A percentile compares a stretch with the other conserved stretches of the same genome.
These are phyloP conservation scores for Oryzias javanicus DNA, from an alignment of 2,113 vertebrate genomes.

Conservation along the genomic window DNA sequence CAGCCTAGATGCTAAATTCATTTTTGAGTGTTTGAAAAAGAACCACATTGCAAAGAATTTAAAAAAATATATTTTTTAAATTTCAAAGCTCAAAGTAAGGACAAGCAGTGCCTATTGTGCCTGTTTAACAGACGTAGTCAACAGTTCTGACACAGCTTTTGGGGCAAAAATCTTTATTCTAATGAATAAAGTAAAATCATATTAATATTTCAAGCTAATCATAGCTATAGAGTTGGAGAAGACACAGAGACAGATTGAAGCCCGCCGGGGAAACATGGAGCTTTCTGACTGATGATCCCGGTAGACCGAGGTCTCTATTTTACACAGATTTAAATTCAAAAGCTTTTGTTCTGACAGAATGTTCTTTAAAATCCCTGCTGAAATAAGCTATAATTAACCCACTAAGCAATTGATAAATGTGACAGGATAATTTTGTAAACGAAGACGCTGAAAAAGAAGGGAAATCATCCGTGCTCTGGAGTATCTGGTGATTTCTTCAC, in stretches of 20 bases:
- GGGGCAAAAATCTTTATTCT: slow-evolving; percentile 53
- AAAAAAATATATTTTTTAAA: too few relatives aligned
- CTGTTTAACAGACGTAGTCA: slow-evolving; percentile 30
- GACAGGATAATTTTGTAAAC: slow-evolving; percentile 38
- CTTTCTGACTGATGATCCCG: slow-evolving; percentile 58
- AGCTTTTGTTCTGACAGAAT: slow-evolving; percentile 59
- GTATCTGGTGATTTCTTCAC: slow-evolving; percentile 39
- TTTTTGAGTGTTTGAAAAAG: too few relatives aligned
- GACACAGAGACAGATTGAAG: slow-evolving; percentile 75
- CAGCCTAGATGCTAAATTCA: too few relatives aligned
- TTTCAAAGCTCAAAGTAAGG: background rate
- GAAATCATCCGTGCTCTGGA: slow-evolving; percentile 15
- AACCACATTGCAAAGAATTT: too few relatives aligned
- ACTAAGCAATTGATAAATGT: slow-evolving; percentile 51
- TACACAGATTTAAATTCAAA: slow-evolving; percentile 66
- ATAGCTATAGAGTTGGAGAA: slow-evolving; percentile 66
- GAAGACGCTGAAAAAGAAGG: slow-evolving; percentile 27
- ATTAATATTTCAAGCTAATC: slow-evolving; percentile 76
- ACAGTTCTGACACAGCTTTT: slow-evolving; percentile 33
- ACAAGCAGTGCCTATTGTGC: slow-evolving; percentile 30
- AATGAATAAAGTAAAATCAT: slow-evolving; percentile 76
- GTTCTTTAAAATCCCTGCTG: slow-evolving; percentile 50
- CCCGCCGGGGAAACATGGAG: slow-evolving; percentile 51
- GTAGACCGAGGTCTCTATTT: slow-evolving; percentile 58
- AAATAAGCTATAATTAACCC: slow-evolving; percentile 58